Evolutionary conservation across 2,797 vertebrate genomes (phyloP).

Genomic region (Paramormyrops hopkinsi): DNA sequence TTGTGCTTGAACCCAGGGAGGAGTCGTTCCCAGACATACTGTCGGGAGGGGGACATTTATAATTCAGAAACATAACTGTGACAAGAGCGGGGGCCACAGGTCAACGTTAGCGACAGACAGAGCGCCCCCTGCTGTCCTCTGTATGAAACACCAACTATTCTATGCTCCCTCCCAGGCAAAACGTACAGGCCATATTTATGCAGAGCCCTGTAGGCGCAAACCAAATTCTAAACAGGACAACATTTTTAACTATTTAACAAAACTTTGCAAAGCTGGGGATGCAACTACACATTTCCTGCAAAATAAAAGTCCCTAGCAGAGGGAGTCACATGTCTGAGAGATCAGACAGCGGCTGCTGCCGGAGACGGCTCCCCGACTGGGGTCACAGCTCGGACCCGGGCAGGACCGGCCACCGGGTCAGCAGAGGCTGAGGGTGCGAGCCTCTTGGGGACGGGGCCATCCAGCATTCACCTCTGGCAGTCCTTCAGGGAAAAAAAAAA

Average conservation of each 20-base stretch:
- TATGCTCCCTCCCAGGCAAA: not conserved
- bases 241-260: not conserved
- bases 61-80: not conserved
- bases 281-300: not conserved
- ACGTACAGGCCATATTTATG: not conserved
- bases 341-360: not conserved
- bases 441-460: not conserved
- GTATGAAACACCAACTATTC: too few relatives aligned
- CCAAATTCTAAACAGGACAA: not conserved
- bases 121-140: not conserved
- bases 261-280: not conserved
- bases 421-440: not conserved
- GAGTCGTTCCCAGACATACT: constrained; percentile 90
- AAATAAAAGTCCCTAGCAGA: not conserved
- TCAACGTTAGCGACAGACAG: not conserved
- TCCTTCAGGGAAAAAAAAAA: not conserved
- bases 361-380: not conserved
- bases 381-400: not conserved
- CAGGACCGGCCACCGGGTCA: not conserved
- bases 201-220: not conserved
- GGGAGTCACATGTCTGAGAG: not conserved
- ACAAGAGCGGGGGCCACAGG: not conserved
- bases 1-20: constrained; percentile 90
- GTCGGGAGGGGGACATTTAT: constrained; percentile 23
- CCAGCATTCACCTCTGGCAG: not conserved